These are phyloP conservation scores for Ellobium chinense DNA, from an alignment of 2,888 invertebrate species.

Conservation along the genomic window DNA sequence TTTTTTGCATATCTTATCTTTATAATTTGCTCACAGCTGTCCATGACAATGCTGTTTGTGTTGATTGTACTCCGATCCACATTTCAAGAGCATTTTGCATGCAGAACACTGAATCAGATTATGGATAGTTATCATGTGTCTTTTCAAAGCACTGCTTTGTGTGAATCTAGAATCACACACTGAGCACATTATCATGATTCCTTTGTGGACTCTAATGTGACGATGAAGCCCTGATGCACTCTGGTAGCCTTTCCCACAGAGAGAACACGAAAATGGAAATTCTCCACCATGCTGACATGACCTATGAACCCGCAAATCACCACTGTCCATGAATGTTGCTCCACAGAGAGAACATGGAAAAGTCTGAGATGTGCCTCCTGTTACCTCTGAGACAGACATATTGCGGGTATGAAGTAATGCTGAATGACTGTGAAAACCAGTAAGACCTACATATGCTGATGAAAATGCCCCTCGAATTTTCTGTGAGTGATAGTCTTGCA, in stretches of 20 bases:
- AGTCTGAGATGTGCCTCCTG: neutral
- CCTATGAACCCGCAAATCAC: conserved; percentile 25
- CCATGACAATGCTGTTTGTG: no score
- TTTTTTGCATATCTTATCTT: no score
- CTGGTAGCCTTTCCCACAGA: conserved; percentile 32
- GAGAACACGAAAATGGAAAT: conserved; percentile 16
- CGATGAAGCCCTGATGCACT: conserved; percentile 25
- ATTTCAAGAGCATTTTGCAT: conserved; percentile 10
- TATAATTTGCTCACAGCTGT: no score
- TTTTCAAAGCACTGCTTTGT: conserved; percentile 21
- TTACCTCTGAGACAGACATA: no score
- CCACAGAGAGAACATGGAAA: conserved; percentile 4
- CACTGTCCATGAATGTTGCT: neutral
- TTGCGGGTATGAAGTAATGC: no score
- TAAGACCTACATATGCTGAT: no score
- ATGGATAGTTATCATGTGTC: conserved; percentile 37
- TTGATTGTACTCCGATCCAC: conserved; percentile 34
- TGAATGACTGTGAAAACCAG: no score
- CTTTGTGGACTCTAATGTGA: conserved; percentile 32
- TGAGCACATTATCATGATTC: conserved; percentile 26
- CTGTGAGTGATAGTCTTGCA: no score
- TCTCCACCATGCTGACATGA: conserved; percentile 9
- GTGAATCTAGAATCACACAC: conserved; percentile 32
- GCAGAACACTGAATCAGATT: conserved; percentile 18
- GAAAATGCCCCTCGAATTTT: no score